Conservation (phyloP, 1,140 invertebrate species). For the Calephelis virginiensis region DNA sequence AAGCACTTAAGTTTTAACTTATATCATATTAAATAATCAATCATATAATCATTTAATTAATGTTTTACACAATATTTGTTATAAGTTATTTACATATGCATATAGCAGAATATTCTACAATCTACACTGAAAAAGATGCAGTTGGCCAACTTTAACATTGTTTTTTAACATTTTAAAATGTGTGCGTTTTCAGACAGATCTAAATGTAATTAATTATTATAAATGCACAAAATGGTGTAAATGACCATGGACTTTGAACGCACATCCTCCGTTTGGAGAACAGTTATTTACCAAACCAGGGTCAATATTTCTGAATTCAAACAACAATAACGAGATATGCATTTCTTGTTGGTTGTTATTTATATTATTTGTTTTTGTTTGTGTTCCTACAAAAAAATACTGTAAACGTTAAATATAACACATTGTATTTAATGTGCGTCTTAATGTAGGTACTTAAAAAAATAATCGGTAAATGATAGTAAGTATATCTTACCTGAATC, state of each 20-base stretch:
- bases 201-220: not conserved
- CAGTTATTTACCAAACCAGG: constrained; percentile 1
- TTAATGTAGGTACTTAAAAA: not conserved
- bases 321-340: no score
- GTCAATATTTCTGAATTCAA: no score
- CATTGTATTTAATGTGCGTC: not conserved
- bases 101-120: no score
- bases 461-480: constrained; percentile 7
- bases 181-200: not conserved
- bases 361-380: not conserved
- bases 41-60: no score
- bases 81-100: no score
- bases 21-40: no score
- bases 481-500: constrained; percentile 47
- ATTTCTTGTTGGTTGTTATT: not conserved
- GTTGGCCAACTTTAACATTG: no score
- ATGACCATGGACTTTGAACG: constrained; percentile 9
- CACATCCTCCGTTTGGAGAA: not conserved
- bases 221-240: not conserved
- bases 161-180: not conserved
- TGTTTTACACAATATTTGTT: no score
- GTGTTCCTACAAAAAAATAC: not conserved
- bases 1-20: no score
- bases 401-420: not conserved
- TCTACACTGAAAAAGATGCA: no score